A percentile compares a stretch with the other conserved stretches of the same genome.
Evolutionary conservation across 2,113 vertebrate genomes (phyloP).

Genomic region (Riparia riparia): DNA sequence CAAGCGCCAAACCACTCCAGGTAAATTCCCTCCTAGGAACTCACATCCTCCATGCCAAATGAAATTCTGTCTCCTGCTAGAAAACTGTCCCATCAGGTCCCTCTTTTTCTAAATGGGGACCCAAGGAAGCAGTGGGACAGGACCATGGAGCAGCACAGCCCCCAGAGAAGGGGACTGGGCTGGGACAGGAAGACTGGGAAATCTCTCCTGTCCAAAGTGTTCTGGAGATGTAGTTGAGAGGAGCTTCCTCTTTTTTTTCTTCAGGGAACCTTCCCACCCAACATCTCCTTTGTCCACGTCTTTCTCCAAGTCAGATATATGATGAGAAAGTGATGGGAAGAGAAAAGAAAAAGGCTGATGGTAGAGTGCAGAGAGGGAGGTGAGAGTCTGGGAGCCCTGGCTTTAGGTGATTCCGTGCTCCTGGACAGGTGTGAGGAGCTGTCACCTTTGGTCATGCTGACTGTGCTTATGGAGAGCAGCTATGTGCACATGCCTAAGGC

Average conservation of each 20-base stretch:
- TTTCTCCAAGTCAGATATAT: background rate
- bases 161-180: background rate
- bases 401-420: no score
- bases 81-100: background rate
- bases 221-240: background rate
- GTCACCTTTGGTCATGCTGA: background rate
- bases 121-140: background rate
- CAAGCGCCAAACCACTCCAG: rapidly evolving
- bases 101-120: background rate
- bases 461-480: background rate
- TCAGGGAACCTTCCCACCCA: background rate
- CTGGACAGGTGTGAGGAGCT: background rate
- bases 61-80: background rate
- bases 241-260: background rate
- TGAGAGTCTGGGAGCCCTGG: background rate
- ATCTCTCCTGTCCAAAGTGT: background rate
- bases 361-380: background rate
- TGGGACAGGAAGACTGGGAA: background rate
- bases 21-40: background rate
- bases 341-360: background rate
- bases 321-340: background rate
- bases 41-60: rapidly evolving
- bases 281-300: rapidly evolving
- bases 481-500: background rate
- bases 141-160: background rate